phyloP scores from a whole-genome alignment of 2,888 invertebrate genomes.

The Catocala fraxini region DNA sequence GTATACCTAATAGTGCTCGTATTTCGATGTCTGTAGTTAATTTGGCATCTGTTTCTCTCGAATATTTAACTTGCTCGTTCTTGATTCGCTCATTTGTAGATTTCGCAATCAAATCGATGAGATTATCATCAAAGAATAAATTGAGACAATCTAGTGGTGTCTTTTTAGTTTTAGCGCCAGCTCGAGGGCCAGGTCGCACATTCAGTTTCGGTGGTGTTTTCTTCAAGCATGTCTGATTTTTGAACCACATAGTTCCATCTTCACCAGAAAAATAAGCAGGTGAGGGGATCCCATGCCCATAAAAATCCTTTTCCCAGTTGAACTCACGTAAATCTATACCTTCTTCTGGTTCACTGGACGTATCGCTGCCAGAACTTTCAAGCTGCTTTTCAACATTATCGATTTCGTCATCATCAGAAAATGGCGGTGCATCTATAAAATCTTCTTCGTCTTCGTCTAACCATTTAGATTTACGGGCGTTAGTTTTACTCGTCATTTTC shows the following conservation, averaged over 20 bases:
- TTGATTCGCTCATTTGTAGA: too few relatives aligned
- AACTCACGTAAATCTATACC: background rate
- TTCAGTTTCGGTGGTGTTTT: background rate
- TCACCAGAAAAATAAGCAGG: conserved; percentile 18
- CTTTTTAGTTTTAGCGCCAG: conserved; percentile 23
- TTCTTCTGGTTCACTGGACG: conserved; percentile 22
- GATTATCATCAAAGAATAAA: conserved; percentile 37
- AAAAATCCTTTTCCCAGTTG: background rate
- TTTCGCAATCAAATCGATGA: too few relatives aligned
- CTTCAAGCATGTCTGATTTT: conserved; percentile 6
- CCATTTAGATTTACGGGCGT: too few relatives aligned
- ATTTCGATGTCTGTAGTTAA: conserved; percentile 36
- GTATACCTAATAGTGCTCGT: conserved; percentile 30
- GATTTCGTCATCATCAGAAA: conserved; percentile 27
- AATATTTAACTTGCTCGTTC: conserved; percentile 21
- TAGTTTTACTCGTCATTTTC: too few relatives aligned
- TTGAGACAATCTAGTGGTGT: conserved; percentile 24
- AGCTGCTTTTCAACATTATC: conserved; percentile 31
- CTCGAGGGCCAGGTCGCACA: conserved; percentile 19
- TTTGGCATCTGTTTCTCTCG: conserved; percentile 31
- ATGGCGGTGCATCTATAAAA: conserved; percentile 36
- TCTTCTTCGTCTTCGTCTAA: too few relatives aligned
- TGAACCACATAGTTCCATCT: conserved; percentile 37
- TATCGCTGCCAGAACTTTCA: conserved; percentile 33
- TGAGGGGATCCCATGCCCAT: background rate